Evolutionary conservation across 2,888 invertebrate species (phyloP).

Genomic region (Cheilosia urbana): DNA sequence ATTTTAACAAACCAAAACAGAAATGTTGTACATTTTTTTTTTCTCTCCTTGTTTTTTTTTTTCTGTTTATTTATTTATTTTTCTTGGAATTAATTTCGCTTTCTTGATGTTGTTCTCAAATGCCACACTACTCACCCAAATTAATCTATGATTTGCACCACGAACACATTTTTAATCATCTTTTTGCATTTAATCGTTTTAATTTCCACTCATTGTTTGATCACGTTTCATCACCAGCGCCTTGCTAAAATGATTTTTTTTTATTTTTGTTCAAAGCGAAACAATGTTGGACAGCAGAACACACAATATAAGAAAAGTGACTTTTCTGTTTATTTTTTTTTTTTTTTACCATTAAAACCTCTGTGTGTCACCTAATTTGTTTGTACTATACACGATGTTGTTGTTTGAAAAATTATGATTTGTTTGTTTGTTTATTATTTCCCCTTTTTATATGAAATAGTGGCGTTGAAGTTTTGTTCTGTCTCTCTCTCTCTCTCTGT

Average conservation of each 20-base stretch:
- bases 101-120: conserved; percentile 73
- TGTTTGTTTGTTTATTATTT: conserved; percentile 45
- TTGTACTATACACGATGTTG: conserved; percentile 73
- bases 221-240: conserved; percentile 48
- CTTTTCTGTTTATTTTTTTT: conserved; percentile 26
- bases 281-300: conserved; percentile 30
- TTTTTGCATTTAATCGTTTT: conserved; percentile 60
- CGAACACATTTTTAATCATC: conserved; percentile 55
- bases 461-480: conserved; percentile 43
- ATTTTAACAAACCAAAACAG: conserved; percentile 43
- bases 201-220: conserved; percentile 40
- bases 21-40: conserved; percentile 62
- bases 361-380: conserved; percentile 66
- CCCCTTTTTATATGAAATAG: conserved; percentile 40
- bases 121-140: conserved; percentile 58
- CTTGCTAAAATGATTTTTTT: conserved; percentile 58
- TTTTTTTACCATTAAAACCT: conserved; percentile 15
- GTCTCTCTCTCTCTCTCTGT: conserved; percentile 22
- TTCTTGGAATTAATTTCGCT: conserved; percentile 55
- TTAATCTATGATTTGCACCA: conserved; percentile 70
- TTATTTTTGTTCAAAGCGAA: conserved; percentile 3
- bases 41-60: conserved; percentile 47
- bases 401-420: conserved; percentile 47
- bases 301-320: conserved; percentile 30
- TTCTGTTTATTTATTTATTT: conserved; percentile 34